Conservation (phyloP, 2,888 invertebrate genomes). For the Norana najaformis region DNA sequence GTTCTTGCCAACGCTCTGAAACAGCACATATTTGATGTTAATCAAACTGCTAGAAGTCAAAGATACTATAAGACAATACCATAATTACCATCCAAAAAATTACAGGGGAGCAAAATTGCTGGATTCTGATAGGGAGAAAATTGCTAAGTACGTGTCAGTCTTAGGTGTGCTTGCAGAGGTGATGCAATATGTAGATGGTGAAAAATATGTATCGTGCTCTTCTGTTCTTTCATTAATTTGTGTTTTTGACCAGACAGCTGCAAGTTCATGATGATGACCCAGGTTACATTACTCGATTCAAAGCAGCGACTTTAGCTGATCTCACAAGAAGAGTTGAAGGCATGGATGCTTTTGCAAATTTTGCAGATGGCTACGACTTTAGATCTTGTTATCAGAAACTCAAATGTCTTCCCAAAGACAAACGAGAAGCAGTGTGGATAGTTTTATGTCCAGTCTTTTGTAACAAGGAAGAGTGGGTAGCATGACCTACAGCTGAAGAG, state of each 20-base stretch:
- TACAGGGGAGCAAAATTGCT: not conserved
- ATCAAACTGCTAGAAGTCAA: not conserved
- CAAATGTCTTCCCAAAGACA: not conserved
- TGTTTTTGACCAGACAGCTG: not conserved
- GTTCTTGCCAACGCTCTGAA: too few relatives aligned
- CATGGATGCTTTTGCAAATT: conserved; percentile 18
- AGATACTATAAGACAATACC: not conserved
- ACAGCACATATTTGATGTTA: conserved; percentile 19
- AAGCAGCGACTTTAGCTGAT: not conserved
- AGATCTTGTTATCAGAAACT: conserved; percentile 8
- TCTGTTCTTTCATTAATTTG: not conserved
- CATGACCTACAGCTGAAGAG: not conserved
- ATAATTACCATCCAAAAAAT: not conserved
- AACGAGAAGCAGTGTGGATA: not conserved
- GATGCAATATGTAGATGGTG: not conserved
- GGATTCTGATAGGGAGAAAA: not conserved
- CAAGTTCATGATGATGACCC: not conserved
- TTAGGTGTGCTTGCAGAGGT: not conserved
- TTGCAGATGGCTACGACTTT: conserved; percentile 27
- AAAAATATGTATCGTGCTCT: not conserved
- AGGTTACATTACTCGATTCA: conserved; percentile 17
- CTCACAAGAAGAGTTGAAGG: conserved; percentile 26
- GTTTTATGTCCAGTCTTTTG: not conserved
- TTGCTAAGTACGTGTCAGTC: not conserved
- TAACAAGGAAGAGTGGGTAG: not conserved